These are phyloP conservation scores for Vulpes ferrilata DNA, from an alignment of 2,113 vertebrate genomes.

Conservation along the genomic window DNA sequence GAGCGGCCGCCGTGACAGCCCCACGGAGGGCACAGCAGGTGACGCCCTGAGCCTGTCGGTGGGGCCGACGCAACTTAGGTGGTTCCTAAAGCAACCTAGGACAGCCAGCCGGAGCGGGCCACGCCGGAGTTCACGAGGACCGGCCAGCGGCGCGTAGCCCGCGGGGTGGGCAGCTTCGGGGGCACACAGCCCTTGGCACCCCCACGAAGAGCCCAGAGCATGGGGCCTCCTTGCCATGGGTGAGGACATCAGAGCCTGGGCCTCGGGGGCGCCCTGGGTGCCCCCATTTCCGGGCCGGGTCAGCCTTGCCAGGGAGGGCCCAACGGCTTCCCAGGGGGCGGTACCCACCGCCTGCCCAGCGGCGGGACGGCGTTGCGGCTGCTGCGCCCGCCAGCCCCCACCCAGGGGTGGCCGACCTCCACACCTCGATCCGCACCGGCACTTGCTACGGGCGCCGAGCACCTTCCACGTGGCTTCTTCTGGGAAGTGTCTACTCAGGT, in stretches of 20 bases:
- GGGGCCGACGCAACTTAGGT: too few relatives aligned
- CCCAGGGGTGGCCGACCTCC: accelerated
- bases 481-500: background rate
- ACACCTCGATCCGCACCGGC: accelerated
- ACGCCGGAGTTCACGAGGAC: background rate
- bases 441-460: accelerated
- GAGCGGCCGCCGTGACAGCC: accelerated
- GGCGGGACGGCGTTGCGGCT: background rate
- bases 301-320: background rate
- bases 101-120: too few relatives aligned
- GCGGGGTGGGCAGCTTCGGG: background rate
- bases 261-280: accelerated
- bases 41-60: accelerated
- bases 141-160: background rate
- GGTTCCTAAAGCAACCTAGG: too few relatives aligned
- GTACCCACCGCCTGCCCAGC: accelerated
- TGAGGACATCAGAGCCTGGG: background rate
- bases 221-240: background rate
- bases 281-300: background rate
- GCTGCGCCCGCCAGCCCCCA: too few relatives aligned
- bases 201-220: background rate
- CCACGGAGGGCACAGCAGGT: accelerated
- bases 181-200: background rate
- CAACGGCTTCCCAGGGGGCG: accelerated
- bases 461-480: background rate